Evolutionary conservation across 2,113 vertebrate genomes (phyloP).

Genomic region (Clarias magur): DNA sequence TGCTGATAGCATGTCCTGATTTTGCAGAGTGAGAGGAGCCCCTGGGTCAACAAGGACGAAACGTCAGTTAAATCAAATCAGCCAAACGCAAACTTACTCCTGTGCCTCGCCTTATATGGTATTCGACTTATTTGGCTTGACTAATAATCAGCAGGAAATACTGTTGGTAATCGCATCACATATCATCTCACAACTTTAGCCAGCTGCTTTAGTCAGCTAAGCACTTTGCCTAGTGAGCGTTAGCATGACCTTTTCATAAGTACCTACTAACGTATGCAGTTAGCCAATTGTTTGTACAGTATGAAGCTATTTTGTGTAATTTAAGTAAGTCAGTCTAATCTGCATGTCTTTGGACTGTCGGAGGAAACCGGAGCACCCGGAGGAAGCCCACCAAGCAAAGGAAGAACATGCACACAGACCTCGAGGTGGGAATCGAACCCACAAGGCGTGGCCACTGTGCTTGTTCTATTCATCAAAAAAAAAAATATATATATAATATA

Average conservation of each 20-base stretch:
- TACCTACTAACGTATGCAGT: neutral
- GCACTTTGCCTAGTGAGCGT: neutral
- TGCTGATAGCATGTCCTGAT: constrained; percentile 17
- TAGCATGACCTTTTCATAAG: neutral
- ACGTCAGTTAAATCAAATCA: constrained; percentile 8
- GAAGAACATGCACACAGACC: no score
- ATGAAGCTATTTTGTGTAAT: neutral
- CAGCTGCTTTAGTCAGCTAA: neutral
- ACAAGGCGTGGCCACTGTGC: no score
- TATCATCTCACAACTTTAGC: neutral
- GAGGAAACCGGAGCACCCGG: no score
- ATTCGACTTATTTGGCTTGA: neutral
- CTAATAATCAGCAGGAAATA: neutral
- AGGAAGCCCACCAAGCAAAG: no score
- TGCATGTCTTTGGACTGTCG: no score
- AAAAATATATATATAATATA: no score
- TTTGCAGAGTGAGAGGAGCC: constrained; percentile 20
- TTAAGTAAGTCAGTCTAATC: neutral
- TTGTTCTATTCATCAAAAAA: no score
- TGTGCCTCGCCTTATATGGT: neutral
- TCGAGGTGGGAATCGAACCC: no score
- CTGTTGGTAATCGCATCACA: neutral
- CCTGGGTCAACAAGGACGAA: constrained; percentile 29
- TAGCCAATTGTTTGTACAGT: neutral
- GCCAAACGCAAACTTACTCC: neutral